These are phyloP conservation scores for Montipora efflorescens DNA, from an alignment of 64 coral and sea anemone species.

Conservation along the genomic window DNA sequence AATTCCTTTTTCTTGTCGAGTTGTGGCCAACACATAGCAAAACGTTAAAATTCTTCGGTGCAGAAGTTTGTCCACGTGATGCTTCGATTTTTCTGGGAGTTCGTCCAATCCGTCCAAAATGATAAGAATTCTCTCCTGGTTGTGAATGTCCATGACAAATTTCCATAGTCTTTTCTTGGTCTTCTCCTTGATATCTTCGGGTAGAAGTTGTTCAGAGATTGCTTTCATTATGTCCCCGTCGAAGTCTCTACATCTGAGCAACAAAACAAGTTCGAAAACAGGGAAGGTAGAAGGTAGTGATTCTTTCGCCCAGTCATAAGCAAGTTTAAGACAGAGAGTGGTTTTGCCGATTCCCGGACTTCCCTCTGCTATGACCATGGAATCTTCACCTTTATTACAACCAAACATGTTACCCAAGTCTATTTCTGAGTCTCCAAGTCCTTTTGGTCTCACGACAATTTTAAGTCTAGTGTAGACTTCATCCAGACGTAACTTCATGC, in stretches of 20 bases:
- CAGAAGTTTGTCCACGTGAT: neutral
- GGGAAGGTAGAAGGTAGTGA: neutral
- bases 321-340: slow-evolving; percentile 31
- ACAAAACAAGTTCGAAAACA: slow-evolving; percentile 9
- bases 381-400: neutral
- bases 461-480: neutral
- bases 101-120: slow-evolving; percentile 55
- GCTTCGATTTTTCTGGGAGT: neutral
- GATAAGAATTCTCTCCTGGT: slow-evolving; percentile 8
- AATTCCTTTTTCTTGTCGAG: slow-evolving; percentile 48
- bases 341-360: slow-evolving; percentile 55
- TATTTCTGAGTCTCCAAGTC: neutral
- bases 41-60: neutral
- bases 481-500: neutral
- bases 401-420: no score
- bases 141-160: neutral
- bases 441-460: neutral
- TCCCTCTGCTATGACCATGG: slow-evolving; percentile 15
- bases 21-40: slow-evolving; percentile 31
- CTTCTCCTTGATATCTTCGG: neutral
- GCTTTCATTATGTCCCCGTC: slow-evolving; percentile 11
- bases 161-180: neutral
- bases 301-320: slow-evolving; percentile 17
- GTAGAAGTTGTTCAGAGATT: slow-evolving; percentile 24
- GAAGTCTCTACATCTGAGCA: slow-evolving; percentile 27